Base-by-base conservation (phyloP, 2,113 vertebrate species). In the Thamnaconus septentrionalis region DNA sequence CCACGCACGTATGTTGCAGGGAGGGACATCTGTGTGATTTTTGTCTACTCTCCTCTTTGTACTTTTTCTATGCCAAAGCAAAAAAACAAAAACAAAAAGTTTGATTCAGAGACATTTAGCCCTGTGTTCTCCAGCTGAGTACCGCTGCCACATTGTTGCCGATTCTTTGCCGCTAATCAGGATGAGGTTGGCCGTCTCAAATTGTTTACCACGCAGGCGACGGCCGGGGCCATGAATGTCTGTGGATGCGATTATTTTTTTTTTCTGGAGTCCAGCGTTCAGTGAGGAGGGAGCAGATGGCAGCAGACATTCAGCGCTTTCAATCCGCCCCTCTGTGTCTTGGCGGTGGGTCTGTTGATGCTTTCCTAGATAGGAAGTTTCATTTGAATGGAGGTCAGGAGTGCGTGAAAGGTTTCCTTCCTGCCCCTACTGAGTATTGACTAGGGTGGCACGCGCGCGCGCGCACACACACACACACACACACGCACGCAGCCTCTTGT, bases 381-480 rank as follows among this genome's bases (percentile, higher is more conserved):
- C 64, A 75, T 75, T 83, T 82, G 67, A 80, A 85, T 77, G 69
- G 59, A 72, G 72, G 63, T 85, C 57, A 67, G 43, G 71, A 73
- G 55, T 76, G 56, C 61, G 76, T 85, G 62, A 85, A 75, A 68
- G 53, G 66, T 73, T 85, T 85, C 67, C 81, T 88, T 88, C 84
- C 87, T 86, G 77, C 74, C 55, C 84, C 78, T 48, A 64, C 86
- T 89, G 87, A 67, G 84, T 71, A 54, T 70, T 84, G 80, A 79
- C 74, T 70, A 62, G 18, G 49, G 42, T 53, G 8, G 18, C 64
- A 53, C 53, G 18, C 61, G 10, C 56, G 49, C 18, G 2, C 18
- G 2, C 18, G 2, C 56, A 10, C 18, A 18, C 64, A 53, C 53
- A 41, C 61, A 12, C 56, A 53, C 18, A 31, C 18, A 31, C 56